A percentile compares a stretch with the other conserved stretches of the same genome.
Conservation (phyloP, 2,113 vertebrate genomes). For the Syrrhaptes paradoxus region DNA sequence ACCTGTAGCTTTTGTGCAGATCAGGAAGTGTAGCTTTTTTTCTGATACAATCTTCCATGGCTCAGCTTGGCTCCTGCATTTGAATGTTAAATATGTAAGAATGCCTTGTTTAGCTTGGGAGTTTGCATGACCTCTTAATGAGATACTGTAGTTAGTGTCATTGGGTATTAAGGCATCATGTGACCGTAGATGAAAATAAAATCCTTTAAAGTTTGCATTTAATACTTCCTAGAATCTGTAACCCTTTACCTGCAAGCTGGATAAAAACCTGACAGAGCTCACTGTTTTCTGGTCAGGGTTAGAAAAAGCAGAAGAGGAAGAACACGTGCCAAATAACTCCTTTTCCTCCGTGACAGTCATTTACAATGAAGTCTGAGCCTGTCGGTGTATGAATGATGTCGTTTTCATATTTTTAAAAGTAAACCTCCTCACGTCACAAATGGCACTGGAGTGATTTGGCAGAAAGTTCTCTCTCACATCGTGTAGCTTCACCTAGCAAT, state of each 20-base stretch:
- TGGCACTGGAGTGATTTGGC: background rate
- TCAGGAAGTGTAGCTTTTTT: slow-evolving; percentile 57
- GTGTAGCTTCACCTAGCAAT: background rate
- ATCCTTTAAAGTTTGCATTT: slow-evolving; percentile 72
- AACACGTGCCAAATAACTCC: background rate
- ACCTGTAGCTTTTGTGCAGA: slow-evolving; percentile 56
- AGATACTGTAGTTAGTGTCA: slow-evolving; percentile 72
- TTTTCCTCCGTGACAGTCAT: background rate
- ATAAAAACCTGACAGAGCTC: background rate
- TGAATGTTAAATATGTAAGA: slow-evolving; percentile 75
- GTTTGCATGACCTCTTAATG: slow-evolving; percentile 76
- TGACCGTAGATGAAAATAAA: slow-evolving; percentile 73
- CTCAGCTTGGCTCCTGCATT: slow-evolving; percentile 67
- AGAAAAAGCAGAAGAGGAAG: background rate
- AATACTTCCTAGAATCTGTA: slow-evolving; percentile 70
- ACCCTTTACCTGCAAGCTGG: slow-evolving; percentile 70
- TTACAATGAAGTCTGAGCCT: background rate
- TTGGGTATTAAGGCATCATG: slow-evolving; percentile 74
- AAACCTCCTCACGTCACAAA: background rate
- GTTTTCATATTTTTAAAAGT: background rate
- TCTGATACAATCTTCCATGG: slow-evolving; percentile 76
- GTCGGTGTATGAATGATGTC: background rate
- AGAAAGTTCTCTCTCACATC: background rate
- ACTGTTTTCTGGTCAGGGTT: background rate
- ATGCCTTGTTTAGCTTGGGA: slow-evolving; percentile 62